These are phyloP conservation scores for Acronicta leporina DNA, from an alignment of 2,888 invertebrate species.

Conservation along the genomic window DNA sequence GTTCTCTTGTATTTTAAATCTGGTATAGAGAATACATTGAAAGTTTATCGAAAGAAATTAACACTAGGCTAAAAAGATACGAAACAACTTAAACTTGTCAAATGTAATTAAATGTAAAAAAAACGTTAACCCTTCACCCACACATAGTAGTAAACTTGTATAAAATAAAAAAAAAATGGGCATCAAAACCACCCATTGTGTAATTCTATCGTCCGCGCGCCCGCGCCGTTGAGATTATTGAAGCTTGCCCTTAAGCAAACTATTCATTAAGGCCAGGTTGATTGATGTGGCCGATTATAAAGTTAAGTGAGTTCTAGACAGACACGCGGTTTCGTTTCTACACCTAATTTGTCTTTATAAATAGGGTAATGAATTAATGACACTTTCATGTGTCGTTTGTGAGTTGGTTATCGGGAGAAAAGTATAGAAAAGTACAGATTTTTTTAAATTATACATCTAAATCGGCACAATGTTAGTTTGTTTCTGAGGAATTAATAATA, in stretches of 20 bases:
- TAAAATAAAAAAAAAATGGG: slow-evolving; percentile 63
- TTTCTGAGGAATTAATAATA: no score
- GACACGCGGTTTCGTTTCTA: slow-evolving; percentile 55
- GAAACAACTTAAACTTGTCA: slow-evolving; percentile 33
- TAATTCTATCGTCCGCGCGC: slow-evolving; percentile 67
- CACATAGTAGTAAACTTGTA: slow-evolving; percentile 46
- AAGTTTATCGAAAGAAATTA: no score
- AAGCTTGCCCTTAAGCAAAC: slow-evolving; percentile 78
- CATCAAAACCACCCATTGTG: slow-evolving; percentile 68
- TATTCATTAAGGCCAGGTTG: slow-evolving; percentile 79
- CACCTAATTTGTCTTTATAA: slow-evolving; percentile 56
- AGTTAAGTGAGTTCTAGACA: slow-evolving; percentile 63
- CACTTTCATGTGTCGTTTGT: slow-evolving; percentile 19
- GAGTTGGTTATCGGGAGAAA: no score
- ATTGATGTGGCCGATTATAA: slow-evolving; percentile 77
- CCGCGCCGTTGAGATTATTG: slow-evolving; percentile 65
- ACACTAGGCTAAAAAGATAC: no score
- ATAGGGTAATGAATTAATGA: slow-evolving; percentile 49
- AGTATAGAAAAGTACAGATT: no score
- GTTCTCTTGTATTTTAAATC: no score
- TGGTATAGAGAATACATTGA: no score
- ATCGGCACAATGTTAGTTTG: no score
- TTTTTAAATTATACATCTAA: no score
- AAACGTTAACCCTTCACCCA: slow-evolving; percentile 54
- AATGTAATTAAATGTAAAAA: slow-evolving; percentile 18